Conservation (phyloP, 2,888 invertebrate species). For the Schrankia costaestrigalis region DNA sequence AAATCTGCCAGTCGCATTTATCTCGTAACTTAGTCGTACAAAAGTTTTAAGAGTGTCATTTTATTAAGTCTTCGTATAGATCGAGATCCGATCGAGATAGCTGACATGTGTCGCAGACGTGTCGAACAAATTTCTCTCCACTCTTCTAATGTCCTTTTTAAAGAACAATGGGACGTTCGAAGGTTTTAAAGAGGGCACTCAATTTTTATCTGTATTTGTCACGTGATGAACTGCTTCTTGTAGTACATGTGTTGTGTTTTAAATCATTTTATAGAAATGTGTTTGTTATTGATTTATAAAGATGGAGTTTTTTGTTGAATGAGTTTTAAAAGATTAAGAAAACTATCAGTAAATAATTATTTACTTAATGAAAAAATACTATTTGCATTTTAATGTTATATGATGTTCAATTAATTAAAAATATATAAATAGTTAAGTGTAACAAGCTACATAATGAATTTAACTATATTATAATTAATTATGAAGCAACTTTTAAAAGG, state of each 20-base stretch:
- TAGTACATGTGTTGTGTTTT: background rate
- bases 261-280: no score
- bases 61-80: constrained; percentile 68
- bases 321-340: no score
- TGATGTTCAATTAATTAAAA: no score
- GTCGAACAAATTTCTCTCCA: constrained; percentile 37
- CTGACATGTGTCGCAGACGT: constrained; percentile 66
- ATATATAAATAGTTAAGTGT: no score
- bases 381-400: no score
- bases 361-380: no score
- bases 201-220: constrained; percentile 19
- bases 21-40: constrained; percentile 18
- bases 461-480: no score
- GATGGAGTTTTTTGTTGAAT: no score
- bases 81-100: constrained; percentile 59
- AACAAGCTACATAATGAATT: no score
- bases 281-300: no score
- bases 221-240: constrained; percentile 15
- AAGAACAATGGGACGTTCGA: constrained; percentile 29
- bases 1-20: constrained; percentile 3
- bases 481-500: no score
- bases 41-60: constrained; percentile 53
- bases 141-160: constrained; percentile 40
- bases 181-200: constrained; percentile 16
- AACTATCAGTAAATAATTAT: no score